A percentile compares a stretch with the other conserved stretches of the same genome.
Conservation (phyloP, 2,113 vertebrate genomes). For the Chloroceryle aenea region DNA sequence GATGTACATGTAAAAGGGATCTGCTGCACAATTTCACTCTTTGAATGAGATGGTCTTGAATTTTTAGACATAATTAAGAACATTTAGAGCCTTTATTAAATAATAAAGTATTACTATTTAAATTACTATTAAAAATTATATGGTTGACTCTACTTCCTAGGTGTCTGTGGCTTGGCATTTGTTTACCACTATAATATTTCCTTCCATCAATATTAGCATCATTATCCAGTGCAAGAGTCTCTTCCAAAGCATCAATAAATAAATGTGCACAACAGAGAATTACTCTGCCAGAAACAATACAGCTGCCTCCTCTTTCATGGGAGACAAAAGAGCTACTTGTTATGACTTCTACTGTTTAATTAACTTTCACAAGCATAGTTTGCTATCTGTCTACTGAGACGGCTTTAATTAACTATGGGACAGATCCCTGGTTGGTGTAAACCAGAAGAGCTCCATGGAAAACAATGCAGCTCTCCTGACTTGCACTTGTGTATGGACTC, state of each 20-base stretch:
- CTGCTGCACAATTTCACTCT: background rate
- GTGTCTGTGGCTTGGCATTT: background rate
- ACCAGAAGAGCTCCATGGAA: background rate
- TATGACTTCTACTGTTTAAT: conserved; percentile 50
- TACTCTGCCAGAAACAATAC: conserved; percentile 59
- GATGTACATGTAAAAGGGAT: background rate
- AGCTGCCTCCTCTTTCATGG: conserved; percentile 29
- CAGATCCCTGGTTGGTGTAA: background rate
- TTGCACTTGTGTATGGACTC: fast-evolving
- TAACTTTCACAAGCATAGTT: conserved; percentile 45
- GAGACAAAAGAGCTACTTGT: conserved; percentile 39
- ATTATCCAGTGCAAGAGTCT: conserved; percentile 6
- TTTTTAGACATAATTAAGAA: background rate
- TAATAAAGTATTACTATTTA: background rate
- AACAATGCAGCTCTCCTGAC: background rate
- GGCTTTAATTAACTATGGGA: conserved; percentile 18
- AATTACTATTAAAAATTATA: background rate
- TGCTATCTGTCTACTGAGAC: conserved; percentile 3
- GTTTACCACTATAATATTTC: background rate
- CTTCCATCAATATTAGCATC: conserved; percentile 14
- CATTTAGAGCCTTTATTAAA: background rate
- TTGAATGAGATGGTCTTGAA: background rate
- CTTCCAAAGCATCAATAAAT: conserved; percentile 50
- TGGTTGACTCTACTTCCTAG: background rate
- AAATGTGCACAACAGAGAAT: conserved; percentile 27